A percentile compares a stretch with the other conserved stretches of the same genome.
Conservation (phyloP, 64 coral and sea anemone genomes). For the Acropora yongei region DNA sequence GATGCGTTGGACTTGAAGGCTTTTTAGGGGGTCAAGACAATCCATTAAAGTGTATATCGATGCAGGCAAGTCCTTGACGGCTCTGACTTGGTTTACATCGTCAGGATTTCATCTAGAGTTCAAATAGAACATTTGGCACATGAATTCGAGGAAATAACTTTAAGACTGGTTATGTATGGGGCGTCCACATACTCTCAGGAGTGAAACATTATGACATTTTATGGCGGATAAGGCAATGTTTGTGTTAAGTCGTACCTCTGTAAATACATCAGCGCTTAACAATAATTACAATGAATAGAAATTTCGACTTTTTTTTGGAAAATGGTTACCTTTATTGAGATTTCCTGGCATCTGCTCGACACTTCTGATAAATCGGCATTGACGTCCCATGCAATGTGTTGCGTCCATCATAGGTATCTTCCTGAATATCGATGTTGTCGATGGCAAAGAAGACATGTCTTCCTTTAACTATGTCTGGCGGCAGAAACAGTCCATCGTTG, state of each 20-base stretch:
- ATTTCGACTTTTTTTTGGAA: background rate
- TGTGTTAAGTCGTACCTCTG: background rate
- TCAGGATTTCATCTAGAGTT: constrained; percentile 52
- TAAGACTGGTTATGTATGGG: background rate
- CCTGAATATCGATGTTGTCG: constrained; percentile 71
- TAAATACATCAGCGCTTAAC: background rate
- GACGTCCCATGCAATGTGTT: constrained; percentile 44
- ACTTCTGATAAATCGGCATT: constrained; percentile 63
- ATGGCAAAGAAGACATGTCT: constrained; percentile 62
- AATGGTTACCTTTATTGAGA: background rate
- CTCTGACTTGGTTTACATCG: constrained; percentile 24
- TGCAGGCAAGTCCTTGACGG: constrained; percentile 58
- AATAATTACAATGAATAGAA: constrained; percentile 1
- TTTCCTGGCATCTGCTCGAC: background rate
- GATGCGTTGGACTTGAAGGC: constrained; percentile 47
- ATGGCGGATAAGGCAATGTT: background rate
- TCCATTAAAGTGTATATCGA: constrained; percentile 63
- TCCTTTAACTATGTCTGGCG: constrained; percentile 59
- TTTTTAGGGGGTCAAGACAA: constrained; percentile 47
- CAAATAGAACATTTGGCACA: constrained; percentile 6
- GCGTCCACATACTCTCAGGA: background rate
- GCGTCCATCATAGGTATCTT: constrained; percentile 56
- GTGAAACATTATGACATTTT: background rate
- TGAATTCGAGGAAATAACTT: background rate
- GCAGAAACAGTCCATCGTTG: constrained; percentile 54